These are phyloP conservation scores for Drosophila yooni DNA, from an alignment of 2,888 invertebrate genomes.

Conservation along the genomic window DNA sequence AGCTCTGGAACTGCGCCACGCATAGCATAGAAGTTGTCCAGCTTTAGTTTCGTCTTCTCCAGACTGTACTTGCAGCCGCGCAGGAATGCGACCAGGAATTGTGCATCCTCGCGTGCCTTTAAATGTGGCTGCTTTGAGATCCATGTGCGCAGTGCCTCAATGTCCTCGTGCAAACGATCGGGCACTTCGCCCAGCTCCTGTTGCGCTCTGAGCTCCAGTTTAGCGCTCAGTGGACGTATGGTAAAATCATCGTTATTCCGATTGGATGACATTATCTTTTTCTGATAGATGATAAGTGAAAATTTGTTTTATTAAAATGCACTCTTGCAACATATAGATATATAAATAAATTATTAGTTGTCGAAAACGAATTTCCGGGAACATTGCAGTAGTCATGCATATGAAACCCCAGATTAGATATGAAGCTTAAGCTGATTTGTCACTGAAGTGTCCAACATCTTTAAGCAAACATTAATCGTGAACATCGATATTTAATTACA, in stretches of 20 bases:
- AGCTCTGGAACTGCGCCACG: constrained; percentile 87
- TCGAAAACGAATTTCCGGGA: constrained; percentile 49
- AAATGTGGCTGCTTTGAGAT: constrained; percentile 86
- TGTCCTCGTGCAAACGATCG: constrained; percentile 81
- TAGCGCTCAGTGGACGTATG: constrained; percentile 79
- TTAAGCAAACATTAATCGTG: constrained; percentile 21
- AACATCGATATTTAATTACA: constrained; percentile 15
- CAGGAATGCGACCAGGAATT: constrained; percentile 86
- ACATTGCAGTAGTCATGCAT: constrained; percentile 17
- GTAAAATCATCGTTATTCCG: constrained; percentile 36
- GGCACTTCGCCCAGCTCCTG: constrained; percentile 86
- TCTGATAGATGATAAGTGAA: constrained; percentile 16
- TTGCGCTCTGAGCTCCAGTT: constrained; percentile 83
- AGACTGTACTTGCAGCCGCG: constrained; percentile 87
- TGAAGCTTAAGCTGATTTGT: constrained; percentile 37
- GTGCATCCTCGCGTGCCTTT: constrained; percentile 84
- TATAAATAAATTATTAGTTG: background rate
- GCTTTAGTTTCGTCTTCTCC: constrained; percentile 86
- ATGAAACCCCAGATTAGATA: constrained; percentile 42
- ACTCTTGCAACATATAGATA: background rate
- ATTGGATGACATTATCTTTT: constrained; percentile 50
- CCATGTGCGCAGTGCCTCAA: constrained; percentile 86
- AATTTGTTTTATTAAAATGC: constrained; percentile 69
- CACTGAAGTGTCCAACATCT: constrained; percentile 28
- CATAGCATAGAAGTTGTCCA: constrained; percentile 87